Evolutionary conservation across 2,797 vertebrate species (phyloP), one percentile per base, ranked within the genome.

Genomic region (Channa striata): DNA sequence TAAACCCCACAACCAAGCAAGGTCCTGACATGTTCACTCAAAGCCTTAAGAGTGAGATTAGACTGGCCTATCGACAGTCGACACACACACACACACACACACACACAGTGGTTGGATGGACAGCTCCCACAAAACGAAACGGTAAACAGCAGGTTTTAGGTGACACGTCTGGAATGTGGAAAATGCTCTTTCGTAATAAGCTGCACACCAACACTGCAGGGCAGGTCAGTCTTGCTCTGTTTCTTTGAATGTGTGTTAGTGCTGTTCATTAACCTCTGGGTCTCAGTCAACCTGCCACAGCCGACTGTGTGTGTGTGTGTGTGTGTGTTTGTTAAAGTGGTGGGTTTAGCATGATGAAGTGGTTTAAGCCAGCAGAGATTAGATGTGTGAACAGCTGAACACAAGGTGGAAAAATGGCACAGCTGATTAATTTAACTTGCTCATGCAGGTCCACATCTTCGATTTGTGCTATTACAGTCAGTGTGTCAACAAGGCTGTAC

Each of bases 121-220:
- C 93, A 91, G 92, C 87, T 91, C 92, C 90, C 86, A 85, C 89
- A 92, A 92, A 92, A 90, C 92, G 91, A 90, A 82, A 90, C 91
- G 91, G 90, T 94, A 95, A 96, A 96, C 95, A 96, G 88, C 86
- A 90, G 91, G 94, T 95, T 95, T 95, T 91, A 88, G 80, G 91
- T 92, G 87, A 93, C 92, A 87, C 63, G 80, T 66, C 78, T 91
- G 93, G 94, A 95, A 96, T 95, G 94, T 82, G 69, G 88, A 93
- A 94, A 95, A 95, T 94, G 88, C 87, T 92, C 89, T 92, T 93
- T 93, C 93, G 95, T 94, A 89, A 89, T 80, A 82, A 85, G 83
- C 68, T 79, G 65, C 80, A 78, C 79, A 59, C 61, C 48, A 64
- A 71, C 63, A 74, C 88, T 77, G 61, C 68, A 80, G 88, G 84